A percentile compares a stretch with the other conserved stretches of the same genome.
These are phyloP conservation scores for Ochropacha duplaris DNA, from an alignment of 2,888 invertebrate genomes.

Conservation along the genomic window DNA sequence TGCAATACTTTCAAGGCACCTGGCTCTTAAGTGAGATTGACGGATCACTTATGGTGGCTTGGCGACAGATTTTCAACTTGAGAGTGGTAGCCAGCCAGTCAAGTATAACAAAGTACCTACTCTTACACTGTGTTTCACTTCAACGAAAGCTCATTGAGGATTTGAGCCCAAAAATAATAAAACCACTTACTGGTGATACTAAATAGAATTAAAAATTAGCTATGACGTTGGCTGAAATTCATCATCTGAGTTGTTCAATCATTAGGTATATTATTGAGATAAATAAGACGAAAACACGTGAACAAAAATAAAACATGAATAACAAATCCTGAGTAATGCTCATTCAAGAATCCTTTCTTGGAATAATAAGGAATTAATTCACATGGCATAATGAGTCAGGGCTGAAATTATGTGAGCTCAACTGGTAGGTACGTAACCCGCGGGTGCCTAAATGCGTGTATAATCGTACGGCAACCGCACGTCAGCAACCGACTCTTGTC, in stretches of 20 bases:
- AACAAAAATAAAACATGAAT: not conserved
- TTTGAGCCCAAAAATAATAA: too few relatives aligned
- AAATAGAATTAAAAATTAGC: too few relatives aligned
- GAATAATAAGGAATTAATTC: not conserved
- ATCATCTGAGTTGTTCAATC: not conserved
- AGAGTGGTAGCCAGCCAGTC: too few relatives aligned
- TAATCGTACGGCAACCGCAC: slow-evolving; percentile 21
- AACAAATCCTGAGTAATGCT: not conserved
- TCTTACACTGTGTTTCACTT: too few relatives aligned
- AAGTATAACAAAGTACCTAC: too few relatives aligned
- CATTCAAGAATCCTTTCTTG: not conserved
- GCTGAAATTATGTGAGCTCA: not conserved
- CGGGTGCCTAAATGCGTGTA: slow-evolving; percentile 16
- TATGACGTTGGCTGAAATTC: too few relatives aligned
- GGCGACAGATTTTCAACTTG: too few relatives aligned
- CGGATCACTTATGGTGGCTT: too few relatives aligned
- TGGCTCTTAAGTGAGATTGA: too few relatives aligned
- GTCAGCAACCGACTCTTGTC: slow-evolving; percentile 35
- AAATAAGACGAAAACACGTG: not conserved
- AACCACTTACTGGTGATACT: too few relatives aligned
- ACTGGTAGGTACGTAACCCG: slow-evolving; percentile 5
- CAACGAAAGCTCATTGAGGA: too few relatives aligned
- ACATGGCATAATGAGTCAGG: slow-evolving; percentile 1
- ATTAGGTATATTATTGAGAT: not conserved
- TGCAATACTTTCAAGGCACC: too few relatives aligned